Evolutionary conservation across 30 jellyfish, hydroid and myxozoan species (phyloP).

Genomic region (Nemopilema nomurai): DNA sequence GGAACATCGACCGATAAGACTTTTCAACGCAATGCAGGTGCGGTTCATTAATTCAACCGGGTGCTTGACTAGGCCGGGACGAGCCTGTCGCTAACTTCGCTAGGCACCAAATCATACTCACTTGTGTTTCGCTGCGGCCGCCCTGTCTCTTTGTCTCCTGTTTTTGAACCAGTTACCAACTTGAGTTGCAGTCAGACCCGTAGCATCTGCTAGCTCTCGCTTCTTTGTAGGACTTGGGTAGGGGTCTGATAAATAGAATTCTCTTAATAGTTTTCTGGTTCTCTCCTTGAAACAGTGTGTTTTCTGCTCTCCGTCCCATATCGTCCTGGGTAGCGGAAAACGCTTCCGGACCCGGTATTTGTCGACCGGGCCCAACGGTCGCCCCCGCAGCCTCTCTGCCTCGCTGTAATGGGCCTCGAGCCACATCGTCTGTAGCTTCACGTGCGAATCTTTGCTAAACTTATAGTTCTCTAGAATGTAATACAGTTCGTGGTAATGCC

Average conservation of each 20-base stretch:
- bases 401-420: constrained; percentile 95
- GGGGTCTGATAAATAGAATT: constrained; percentile 83
- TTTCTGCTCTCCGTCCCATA: constrained; percentile 99
- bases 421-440: constrained; percentile 96
- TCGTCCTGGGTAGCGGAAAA: constrained; percentile 95
- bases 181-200: constrained; percentile 91
- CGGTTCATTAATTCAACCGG: no score
- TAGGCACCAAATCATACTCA: no score
- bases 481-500: constrained; percentile 92
- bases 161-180: constrained; percentile 98
- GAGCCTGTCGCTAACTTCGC: no score
- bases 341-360: constrained; percentile 97
- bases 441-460: constrained; percentile 81
- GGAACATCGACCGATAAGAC: no score
- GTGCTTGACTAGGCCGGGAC: no score
- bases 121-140: constrained; percentile 98
- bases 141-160: constrained; percentile 95
- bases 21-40: no score
- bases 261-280: constrained; percentile 80
- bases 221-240: constrained; percentile 95
- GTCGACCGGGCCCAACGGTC: constrained; percentile 98
- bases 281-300: constrained; percentile 93
- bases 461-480: constrained; percentile 84
- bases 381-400: constrained; percentile 87
- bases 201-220: constrained; percentile 90